phyloP scores from a whole-genome alignment of 2,113 vertebrate species.

The Struthio camelus region DNA sequence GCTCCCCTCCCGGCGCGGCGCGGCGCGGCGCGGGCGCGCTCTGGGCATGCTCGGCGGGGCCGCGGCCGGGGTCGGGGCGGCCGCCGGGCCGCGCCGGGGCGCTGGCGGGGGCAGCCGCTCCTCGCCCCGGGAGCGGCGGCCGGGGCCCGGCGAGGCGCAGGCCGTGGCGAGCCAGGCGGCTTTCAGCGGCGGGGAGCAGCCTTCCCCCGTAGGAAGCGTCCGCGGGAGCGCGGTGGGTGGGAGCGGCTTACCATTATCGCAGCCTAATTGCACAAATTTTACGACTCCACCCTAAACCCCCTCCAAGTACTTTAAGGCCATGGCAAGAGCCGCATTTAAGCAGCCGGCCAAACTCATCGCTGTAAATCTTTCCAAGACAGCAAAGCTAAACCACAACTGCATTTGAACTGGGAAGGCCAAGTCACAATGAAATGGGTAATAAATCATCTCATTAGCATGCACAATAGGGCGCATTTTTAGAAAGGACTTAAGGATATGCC shows the following conservation, averaged over 20 bases:
- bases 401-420: fast-evolving
- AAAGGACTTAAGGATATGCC: fast-evolving
- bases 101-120: not conserved
- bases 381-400: too few relatives aligned
- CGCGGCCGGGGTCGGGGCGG: not conserved
- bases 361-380: not conserved
- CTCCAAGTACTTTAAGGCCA: not conserved
- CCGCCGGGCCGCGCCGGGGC: not conserved
- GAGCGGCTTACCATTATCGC: not conserved
- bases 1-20: not conserved
- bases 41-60: not conserved
- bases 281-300: not conserved
- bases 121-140: not conserved
- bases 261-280: not conserved
- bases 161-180: too few relatives aligned
- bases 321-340: not conserved
- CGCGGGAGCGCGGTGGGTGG: not conserved
- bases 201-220: not conserved
- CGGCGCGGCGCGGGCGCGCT: not conserved
- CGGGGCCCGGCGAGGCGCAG: too few relatives aligned
- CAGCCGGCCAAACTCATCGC: too few relatives aligned
- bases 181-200: too few relatives aligned
- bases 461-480: fast-evolving
- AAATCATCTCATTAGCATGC: not conserved
- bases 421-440: not conserved